Evolutionary conservation across 2,113 vertebrate genomes (phyloP).

Genomic region (Callorhinus ursinus): DNA sequence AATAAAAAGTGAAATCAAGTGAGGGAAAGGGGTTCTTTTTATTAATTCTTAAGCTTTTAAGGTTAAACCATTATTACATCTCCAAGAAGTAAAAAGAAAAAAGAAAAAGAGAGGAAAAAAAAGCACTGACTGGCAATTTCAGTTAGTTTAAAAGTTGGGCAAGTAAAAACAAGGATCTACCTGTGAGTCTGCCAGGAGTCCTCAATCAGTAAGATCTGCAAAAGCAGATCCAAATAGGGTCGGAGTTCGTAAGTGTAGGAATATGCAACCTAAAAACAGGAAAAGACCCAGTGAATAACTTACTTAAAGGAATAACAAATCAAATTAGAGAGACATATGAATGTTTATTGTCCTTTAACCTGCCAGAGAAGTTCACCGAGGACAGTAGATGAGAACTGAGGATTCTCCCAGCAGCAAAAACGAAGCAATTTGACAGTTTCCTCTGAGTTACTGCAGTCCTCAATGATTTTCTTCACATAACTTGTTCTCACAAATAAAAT

Average conservation of each 20-base stretch:
- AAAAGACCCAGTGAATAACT: constrained; percentile 53
- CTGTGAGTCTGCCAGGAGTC: constrained; percentile 99
- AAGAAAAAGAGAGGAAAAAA: too few species aligned
- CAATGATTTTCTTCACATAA: constrained; percentile 99
- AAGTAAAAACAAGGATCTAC: constrained; percentile 82
- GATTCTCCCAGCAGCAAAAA: constrained; percentile 99
- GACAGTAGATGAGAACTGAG: constrained; percentile 99
- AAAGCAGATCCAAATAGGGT: constrained; percentile 98
- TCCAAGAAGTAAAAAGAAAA: background rate
- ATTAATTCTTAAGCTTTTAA: constrained; percentile 4
- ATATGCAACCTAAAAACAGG: constrained; percentile 93
- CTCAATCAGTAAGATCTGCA: constrained; percentile 98
- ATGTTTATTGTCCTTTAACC: constrained; percentile 86
- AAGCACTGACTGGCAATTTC: background rate
- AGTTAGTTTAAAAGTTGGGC: background rate
- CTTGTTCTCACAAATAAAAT: constrained; percentile 99
- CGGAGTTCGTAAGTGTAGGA: constrained; percentile 99
- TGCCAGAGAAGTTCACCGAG: constrained; percentile 99
- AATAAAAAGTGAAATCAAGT: background rate
- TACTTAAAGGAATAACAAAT: constrained; percentile 9
- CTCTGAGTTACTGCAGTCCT: constrained; percentile 99
- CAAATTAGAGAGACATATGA: constrained; percentile 25
- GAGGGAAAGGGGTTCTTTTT: background rate
- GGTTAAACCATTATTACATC: background rate
- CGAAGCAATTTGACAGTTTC: constrained; percentile 98